Base-by-base conservation (phyloP, 2,797 vertebrate genomes). In the Microtus californicus region DNA sequence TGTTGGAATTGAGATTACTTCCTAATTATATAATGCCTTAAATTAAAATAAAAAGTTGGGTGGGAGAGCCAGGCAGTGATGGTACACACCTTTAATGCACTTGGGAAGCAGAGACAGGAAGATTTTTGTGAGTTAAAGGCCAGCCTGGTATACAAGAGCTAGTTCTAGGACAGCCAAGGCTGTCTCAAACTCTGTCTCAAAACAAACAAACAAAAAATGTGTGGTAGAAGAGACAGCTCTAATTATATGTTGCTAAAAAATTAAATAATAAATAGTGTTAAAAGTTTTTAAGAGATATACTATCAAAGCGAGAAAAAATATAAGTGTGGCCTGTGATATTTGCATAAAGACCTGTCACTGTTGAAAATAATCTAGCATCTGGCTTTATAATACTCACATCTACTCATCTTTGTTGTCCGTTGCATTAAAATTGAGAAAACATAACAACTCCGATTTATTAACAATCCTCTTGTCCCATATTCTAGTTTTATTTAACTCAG, bases 1-100 rank as follows among this genome's bases (percentile, higher is more conserved):
- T 2, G 4, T 12, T 29, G 19, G 17, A 59, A 56, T 1, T 4
- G 9, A 17, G 65, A 7, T 81, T 88, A 54, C 19, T 86, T n/a
- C 25, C 17, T 61, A 89, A 69, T 93, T 76, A 63, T 78, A 78
- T 80, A 87, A 87, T 88, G 29, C 37, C n/a, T 97, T 76, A 67
- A 61, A 31, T 56, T 77, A 93, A 74, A 67, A 25, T 82, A 59
- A 59, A 59, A 59, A 59, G 7, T 21, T 23, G 21, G 21, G 6
- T 23, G 19, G 21, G 23, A 59, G 56, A 21, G 21, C 19, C 56
- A 54, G 56, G 56, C 56, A 23, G 21, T 59, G 56, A 23, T 2
- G 6, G 21, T 21, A 59, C 56, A 59, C 56, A 23, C 2, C 56
- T 56, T 56, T 56, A 56, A 56, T 56, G 19, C 19, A 21, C 5